Evolutionary conservation across 2,113 vertebrate species (phyloP).

Genomic region (Nanger granti): DNA sequence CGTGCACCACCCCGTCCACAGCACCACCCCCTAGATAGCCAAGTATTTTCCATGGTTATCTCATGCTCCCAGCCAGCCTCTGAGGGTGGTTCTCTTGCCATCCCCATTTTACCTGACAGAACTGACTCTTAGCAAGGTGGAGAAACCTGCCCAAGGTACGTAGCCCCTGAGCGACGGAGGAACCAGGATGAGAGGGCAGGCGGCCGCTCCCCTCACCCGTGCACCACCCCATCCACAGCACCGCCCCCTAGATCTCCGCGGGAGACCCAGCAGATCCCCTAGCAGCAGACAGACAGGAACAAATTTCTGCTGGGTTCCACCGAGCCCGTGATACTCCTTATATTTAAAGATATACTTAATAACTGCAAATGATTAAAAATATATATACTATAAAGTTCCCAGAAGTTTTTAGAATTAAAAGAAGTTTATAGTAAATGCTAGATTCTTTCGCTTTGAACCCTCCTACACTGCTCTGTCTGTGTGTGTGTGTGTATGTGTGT

Average conservation of each 20-base stretch:
- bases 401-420: not conserved
- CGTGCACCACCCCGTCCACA: too few relatives aligned
- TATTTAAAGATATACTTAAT: not conserved
- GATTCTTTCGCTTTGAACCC: not conserved
- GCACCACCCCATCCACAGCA: fast-evolving
- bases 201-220: fast-evolving
- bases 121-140: not conserved
- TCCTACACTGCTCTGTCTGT: not conserved
- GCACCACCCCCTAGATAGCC: too few relatives aligned
- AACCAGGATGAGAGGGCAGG: not conserved
- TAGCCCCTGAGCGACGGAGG: fast-evolving
- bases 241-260: not conserved
- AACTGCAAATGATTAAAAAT: not conserved
- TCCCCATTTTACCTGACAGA: not conserved
- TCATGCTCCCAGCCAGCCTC: not conserved
- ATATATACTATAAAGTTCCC: not conserved
- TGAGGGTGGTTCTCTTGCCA: not conserved
- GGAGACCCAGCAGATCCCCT: too few relatives aligned
- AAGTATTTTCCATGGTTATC: not conserved
- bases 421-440: not conserved
- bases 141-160: too few relatives aligned
- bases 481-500: not conserved
- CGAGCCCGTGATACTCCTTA: not conserved
- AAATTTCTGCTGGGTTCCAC: not conserved
- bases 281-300: not conserved